Percentiles rank a stretch among this genome's conserved stretches.
Conservation (phyloP, 2,797 vertebrate species). For the Betta splendens region DNA sequence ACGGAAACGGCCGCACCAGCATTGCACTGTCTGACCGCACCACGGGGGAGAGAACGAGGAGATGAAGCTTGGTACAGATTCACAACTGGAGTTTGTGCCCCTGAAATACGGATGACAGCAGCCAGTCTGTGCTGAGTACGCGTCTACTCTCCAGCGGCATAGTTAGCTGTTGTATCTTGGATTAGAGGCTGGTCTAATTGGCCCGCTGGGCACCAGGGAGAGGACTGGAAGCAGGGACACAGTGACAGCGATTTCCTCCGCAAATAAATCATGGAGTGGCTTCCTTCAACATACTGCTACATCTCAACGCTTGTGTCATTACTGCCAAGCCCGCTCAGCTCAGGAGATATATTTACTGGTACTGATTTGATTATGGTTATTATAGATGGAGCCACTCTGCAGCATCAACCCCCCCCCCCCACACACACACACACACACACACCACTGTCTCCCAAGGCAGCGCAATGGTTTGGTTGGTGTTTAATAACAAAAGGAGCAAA, state of each 20-base stretch:
- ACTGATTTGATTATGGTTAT: conserved; percentile 66
- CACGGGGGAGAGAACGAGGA: conserved; percentile 13
- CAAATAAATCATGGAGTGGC: conserved; percentile 74
- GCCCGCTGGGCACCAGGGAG: conserved; percentile 71
- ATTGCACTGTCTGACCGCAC: conserved; percentile 44
- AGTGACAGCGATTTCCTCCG: conserved; percentile 74
- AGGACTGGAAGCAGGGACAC: conserved; percentile 58
- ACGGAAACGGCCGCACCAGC: conserved; percentile 76
- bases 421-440: too few relatives aligned
- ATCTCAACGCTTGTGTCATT: conserved; percentile 59
- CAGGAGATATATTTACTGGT: conserved; percentile 52
- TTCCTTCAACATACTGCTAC: conserved; percentile 38
- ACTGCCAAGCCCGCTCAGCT: conserved; percentile 43
- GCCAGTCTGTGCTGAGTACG: conserved; percentile 42
- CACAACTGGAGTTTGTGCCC: conserved; percentile 42
- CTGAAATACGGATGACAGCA: conserved; percentile 58
- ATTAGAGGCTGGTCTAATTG: conserved; percentile 79
- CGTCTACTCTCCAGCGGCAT: conserved; percentile 65
- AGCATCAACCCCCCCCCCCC: conserved; percentile 14
- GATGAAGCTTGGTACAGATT: conserved; percentile 36
- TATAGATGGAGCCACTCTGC: conserved; percentile 37
- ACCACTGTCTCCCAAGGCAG: conserved; percentile 28
- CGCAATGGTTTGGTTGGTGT: conserved; percentile 20
- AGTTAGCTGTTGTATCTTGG: conserved; percentile 71
- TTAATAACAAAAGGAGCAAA: conserved; percentile 27